A percentile compares a stretch with the other conserved stretches of the same genome.
These are phyloP conservation scores for Amphipoea lucens DNA, from an alignment of 2,888 invertebrate species.

Conservation along the genomic window DNA sequence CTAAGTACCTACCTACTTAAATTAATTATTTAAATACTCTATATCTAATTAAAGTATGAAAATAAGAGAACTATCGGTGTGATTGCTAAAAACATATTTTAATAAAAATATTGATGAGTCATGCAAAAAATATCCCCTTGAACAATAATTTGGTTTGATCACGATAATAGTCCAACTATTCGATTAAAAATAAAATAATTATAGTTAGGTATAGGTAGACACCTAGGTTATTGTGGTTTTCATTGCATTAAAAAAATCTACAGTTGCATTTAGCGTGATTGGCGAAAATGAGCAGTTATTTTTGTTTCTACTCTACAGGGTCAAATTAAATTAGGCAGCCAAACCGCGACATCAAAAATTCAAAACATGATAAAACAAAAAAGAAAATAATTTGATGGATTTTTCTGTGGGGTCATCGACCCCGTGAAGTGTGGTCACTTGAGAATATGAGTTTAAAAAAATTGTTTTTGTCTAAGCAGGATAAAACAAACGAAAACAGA, in stretches of 20 bases:
- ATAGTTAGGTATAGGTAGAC: background rate
- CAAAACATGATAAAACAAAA: no score
- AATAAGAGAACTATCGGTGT: background rate
- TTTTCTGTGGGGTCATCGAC: no score
- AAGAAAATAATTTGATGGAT: no score
- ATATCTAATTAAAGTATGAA: background rate
- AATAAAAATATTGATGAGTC: background rate
- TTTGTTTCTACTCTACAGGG: no score
- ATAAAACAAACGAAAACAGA: no score
- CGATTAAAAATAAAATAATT: background rate
- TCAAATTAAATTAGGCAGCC: no score
- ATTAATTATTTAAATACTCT: no score
- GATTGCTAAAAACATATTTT: background rate
- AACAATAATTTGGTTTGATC: constrained; percentile 7
- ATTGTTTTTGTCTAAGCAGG: no score
- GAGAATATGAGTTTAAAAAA: no score
- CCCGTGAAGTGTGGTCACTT: no score
- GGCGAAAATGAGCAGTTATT: background rate
- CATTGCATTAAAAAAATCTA: background rate
- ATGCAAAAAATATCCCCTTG: constrained; percentile 15
- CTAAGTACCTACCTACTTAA: no score
- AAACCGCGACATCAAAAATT: no score
- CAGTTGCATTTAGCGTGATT: background rate
- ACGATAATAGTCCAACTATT: background rate
- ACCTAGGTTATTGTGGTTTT: background rate